A percentile compares a stretch with the other conserved stretches of the same genome.
Conservation (phyloP, 2,113 vertebrate genomes). For the Gymnocephalus cernua region DNA sequence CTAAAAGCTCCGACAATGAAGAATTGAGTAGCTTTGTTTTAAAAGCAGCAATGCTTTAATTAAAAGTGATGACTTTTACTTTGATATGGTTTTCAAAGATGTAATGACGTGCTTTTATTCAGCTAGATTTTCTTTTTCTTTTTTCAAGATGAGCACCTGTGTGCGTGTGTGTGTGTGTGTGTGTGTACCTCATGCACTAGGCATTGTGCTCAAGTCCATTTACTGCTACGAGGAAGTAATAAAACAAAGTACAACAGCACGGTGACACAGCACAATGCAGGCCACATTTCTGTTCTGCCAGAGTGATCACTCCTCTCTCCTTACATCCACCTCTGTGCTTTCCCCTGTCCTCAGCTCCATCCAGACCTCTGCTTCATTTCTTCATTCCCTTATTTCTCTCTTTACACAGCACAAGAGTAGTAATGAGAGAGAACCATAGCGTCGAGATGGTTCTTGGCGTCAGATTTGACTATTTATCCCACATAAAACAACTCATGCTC, state of each 20-base stretch:
- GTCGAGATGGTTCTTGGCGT: not conserved
- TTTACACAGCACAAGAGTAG: not conserved
- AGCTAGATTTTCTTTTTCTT: not conserved
- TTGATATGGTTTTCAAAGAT: not conserved
- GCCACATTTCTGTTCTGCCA: not conserved
- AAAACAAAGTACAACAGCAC: constrained; percentile 54
- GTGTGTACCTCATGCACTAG: not conserved
- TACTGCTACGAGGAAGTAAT: constrained; percentile 36
- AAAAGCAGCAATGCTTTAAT: not conserved
- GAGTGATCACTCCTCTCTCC: not conserved
- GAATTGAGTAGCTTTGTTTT: not conserved
- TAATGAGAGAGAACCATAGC: not conserved
- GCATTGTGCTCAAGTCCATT: not conserved
- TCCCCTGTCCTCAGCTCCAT: not conserved
- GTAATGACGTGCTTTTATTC: not conserved
- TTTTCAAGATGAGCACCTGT: not conserved
- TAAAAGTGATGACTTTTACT: not conserved
- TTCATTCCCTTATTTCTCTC: not conserved
- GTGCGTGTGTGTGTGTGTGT: no score
- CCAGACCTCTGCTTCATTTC: not conserved
- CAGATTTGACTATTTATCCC: not conserved
- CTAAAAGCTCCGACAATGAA: not conserved
- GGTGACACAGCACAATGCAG: constrained; percentile 67
- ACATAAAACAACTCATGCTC: not conserved
- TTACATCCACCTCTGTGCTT: no score